Evolutionary conservation across 1,140 invertebrate species (phyloP).

Genomic region (Zophobas atratus): DNA sequence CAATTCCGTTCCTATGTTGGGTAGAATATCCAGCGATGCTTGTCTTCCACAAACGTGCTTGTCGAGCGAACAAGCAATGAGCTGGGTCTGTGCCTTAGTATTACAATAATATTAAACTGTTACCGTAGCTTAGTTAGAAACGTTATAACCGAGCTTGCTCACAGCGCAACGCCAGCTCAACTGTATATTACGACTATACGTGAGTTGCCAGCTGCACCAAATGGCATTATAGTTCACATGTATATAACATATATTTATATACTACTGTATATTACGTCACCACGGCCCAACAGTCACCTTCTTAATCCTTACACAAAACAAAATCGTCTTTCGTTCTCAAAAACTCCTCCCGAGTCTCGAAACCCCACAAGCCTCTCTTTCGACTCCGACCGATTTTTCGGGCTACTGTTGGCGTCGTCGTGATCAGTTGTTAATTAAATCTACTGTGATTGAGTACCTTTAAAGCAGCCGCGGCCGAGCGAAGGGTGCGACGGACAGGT

Average conservation of each 20-base stretch:
- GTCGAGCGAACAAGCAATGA: conserved; percentile 65
- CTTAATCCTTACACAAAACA: neutral
- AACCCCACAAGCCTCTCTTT: neutral
- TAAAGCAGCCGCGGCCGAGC: conserved; percentile 59
- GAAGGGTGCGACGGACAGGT: conserved; percentile 56
- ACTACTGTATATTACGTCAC: conserved; percentile 44
- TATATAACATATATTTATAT: conserved; percentile 58
- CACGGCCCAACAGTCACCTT: neutral
- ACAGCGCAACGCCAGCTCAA: conserved; percentile 56
- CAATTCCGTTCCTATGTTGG: conserved; percentile 63
- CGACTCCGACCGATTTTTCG: neutral
- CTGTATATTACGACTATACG: conserved; percentile 52
- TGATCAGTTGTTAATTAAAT: conserved; percentile 47
- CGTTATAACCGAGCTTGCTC: conserved; percentile 64
- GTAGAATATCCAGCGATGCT: conserved; percentile 66
- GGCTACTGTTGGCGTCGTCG: conserved; percentile 5
- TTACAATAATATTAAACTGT: conserved; percentile 68
- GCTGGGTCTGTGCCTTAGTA: conserved; percentile 69
- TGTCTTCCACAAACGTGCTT: conserved; percentile 66
- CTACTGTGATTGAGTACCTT: conserved; percentile 62
- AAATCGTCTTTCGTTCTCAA: neutral
- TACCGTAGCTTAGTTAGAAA: conserved; percentile 64
- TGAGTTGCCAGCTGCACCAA: conserved; percentile 55
- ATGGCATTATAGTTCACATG: conserved; percentile 55
- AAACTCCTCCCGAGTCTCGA: neutral